A percentile compares a stretch with the other conserved stretches of the same genome.
These are phyloP conservation scores for Holocentrus rufus DNA, from an alignment of 2,797 vertebrate genomes.

Conservation along the genomic window DNA sequence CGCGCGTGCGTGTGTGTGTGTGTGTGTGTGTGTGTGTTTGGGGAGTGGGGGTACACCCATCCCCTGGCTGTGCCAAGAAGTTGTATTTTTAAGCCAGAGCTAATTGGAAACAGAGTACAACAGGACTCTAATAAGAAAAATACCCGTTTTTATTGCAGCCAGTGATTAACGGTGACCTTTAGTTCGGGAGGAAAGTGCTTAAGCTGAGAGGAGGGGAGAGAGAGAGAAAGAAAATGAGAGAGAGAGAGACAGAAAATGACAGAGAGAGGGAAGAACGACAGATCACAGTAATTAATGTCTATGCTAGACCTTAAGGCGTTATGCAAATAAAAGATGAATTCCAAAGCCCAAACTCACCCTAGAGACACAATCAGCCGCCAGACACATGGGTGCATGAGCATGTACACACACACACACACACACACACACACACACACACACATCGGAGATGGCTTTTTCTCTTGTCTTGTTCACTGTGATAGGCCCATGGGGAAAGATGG, in stretches of 20 bases:
- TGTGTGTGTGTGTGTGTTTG: background rate
- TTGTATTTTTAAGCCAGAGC: conserved; percentile 48
- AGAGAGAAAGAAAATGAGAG: background rate
- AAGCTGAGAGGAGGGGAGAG: conserved; percentile 42
- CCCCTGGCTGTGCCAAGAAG: conserved; percentile 37
- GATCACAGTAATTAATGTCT: conserved; percentile 79
- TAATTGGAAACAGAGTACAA: conserved; percentile 74
- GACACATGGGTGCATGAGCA: background rate
- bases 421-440: conserved; percentile 10
- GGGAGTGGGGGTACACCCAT: conserved; percentile 2
- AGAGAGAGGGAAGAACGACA: conserved; percentile 34
- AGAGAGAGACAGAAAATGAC: conserved; percentile 15
- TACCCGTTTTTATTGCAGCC: conserved; percentile 71
- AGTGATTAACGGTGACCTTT: conserved; percentile 80
- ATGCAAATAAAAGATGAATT: conserved; percentile 75
- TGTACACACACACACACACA: conserved; percentile 3
- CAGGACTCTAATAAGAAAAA: conserved; percentile 72
- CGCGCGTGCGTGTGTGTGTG: conserved; percentile 3
- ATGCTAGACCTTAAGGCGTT: conserved; percentile 73
- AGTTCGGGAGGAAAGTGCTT: conserved; percentile 65
- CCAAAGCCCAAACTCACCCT: conserved; percentile 58
- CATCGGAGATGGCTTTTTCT: background rate
- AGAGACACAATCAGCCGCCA: conserved; percentile 33
- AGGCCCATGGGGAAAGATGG: background rate
- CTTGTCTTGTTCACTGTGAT: background rate